phyloP scores from a whole-genome alignment of 2,797 vertebrate species.

The Clarias platycephalus region DNA sequence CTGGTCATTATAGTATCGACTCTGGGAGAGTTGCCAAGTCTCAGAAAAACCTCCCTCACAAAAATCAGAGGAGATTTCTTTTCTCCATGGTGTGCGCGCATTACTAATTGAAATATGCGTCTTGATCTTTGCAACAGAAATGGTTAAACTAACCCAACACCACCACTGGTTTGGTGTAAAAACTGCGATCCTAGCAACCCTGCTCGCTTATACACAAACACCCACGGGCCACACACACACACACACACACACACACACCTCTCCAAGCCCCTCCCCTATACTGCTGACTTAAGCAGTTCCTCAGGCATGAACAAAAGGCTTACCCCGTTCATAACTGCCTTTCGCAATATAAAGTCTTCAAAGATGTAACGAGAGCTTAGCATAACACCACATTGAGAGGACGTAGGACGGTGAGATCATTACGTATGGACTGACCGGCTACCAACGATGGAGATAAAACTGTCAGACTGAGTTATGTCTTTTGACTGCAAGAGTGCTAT shows the following conservation, averaged over 20 bases:
- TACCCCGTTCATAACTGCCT: not conserved
- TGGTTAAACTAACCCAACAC: not conserved
- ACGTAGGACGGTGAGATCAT: not conserved
- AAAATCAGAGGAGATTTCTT: not conserved
- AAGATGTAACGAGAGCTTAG: constrained; percentile 2
- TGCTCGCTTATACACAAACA: not conserved
- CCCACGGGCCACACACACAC: constrained; percentile 38
- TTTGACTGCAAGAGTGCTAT: constrained; percentile 8
- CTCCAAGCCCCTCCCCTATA: not conserved
- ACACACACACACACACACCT: constrained; percentile 40
- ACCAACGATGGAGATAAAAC: not conserved
- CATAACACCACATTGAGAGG: not conserved
- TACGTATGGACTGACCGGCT: not conserved
- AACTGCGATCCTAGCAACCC: not conserved
- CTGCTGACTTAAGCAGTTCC: not conserved
- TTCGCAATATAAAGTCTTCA: not conserved
- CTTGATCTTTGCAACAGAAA: not conserved
- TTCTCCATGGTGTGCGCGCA: not conserved
- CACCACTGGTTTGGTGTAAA: not conserved
- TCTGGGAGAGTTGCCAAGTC: constrained; percentile 1
- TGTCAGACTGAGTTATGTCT: not conserved
- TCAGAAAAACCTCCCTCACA: not conserved
- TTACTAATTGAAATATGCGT: not conserved
- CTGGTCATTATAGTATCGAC: not conserved
- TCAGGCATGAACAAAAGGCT: not conserved